Conservation (phyloP, 2,113 vertebrate species). For the Oxyura jamaicensis region DNA sequence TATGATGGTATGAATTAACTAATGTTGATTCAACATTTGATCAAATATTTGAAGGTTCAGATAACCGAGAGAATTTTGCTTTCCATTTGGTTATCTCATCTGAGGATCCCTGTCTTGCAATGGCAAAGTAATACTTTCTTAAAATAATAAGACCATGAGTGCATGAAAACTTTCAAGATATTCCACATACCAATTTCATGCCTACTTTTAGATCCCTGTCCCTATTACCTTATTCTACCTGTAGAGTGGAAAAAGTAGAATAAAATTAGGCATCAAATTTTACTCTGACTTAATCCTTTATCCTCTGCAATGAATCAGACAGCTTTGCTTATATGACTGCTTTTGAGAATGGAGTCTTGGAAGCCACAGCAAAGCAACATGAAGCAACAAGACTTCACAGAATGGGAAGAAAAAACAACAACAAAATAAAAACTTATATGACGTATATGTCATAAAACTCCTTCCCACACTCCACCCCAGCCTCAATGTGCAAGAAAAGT, state of each 20-base stretch:
- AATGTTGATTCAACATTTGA: neutral
- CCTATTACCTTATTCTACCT: neutral
- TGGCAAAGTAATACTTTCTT: neutral
- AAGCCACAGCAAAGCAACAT: neutral
- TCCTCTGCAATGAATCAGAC: neutral
- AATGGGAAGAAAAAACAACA: neutral
- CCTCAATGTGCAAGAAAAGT: neutral
- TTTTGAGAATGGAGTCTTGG: rapidly evolving
- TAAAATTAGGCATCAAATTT: neutral
- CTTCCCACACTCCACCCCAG: neutral
- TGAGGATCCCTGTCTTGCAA: neutral
- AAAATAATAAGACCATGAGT: neutral
- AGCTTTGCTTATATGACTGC: neutral
- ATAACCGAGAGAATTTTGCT: neutral
- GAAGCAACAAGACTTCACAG: neutral
- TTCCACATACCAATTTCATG: neutral
- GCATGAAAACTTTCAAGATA: neutral
- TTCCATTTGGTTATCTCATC: neutral
- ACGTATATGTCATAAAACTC: neutral
- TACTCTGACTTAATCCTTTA: neutral
- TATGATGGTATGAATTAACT: neutral
- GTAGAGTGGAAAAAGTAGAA: neutral
- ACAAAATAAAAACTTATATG: neutral
- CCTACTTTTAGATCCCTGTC: neutral
- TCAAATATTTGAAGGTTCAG: neutral